Evolutionary conservation across 2,797 vertebrate genomes (phyloP).

Genomic region (Emydoidea blandingii): DNA sequence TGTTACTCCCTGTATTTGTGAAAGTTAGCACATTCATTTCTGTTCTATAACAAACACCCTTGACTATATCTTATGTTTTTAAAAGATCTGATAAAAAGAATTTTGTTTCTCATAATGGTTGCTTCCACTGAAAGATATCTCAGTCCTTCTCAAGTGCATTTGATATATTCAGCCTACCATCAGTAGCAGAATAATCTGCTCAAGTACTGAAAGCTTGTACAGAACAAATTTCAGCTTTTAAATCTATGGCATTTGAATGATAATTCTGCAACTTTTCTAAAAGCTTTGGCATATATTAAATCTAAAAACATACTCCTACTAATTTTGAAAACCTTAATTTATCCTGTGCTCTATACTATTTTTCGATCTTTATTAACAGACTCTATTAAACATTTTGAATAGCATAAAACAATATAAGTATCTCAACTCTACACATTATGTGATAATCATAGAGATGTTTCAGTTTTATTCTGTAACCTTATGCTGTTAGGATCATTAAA

Average conservation of each 20-base stretch:
- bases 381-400: slow-evolving; percentile 56
- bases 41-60: background rate
- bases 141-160: slow-evolving; percentile 1
- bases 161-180: slow-evolving; percentile 13
- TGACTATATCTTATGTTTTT: slow-evolving; percentile 22
- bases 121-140: slow-evolving; percentile 27
- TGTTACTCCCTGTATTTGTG: slow-evolving; percentile 20
- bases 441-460: slow-evolving; percentile 75
- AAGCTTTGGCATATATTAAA: background rate
- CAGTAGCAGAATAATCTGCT: slow-evolving; percentile 19
- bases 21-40: slow-evolving; percentile 31
- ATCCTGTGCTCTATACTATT: background rate
- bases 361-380: slow-evolving; percentile 47
- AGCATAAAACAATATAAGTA: slow-evolving; percentile 52
- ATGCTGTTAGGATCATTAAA: slow-evolving; percentile 80
- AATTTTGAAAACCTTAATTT: background rate
- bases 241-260: background rate
- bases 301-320: slow-evolving; percentile 11
- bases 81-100: slow-evolving; percentile 48
- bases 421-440: slow-evolving; percentile 59
- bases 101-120: slow-evolving; percentile 11
- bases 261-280: slow-evolving; percentile 15
- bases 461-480: slow-evolving; percentile 76
- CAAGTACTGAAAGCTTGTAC: background rate
- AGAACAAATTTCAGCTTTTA: slow-evolving; percentile 27